A percentile compares a stretch with the other conserved stretches of the same genome.
Conservation (phyloP, 2,888 invertebrate genomes). For the Ferdinandea cuprea region DNA sequence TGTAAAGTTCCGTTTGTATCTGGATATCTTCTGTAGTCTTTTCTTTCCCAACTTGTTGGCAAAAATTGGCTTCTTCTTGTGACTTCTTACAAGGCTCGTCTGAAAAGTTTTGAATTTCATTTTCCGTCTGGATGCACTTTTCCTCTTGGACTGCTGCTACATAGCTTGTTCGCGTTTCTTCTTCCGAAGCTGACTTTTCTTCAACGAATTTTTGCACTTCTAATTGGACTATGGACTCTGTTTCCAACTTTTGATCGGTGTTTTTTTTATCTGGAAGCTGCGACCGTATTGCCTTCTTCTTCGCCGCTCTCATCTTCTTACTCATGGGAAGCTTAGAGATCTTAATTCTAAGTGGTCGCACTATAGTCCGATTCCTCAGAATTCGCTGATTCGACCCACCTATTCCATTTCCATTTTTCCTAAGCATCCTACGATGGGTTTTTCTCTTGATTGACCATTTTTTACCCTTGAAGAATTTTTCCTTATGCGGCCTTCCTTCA, state of each 20-base stretch:
- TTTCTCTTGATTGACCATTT: slow-evolving; percentile 30
- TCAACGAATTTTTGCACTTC: background rate
- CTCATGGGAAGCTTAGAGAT: slow-evolving; percentile 35
- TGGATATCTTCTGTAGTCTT: slow-evolving; percentile 75
- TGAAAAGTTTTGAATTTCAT: background rate
- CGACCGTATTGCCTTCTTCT: slow-evolving; percentile 10
- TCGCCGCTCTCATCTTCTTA: slow-evolving; percentile 25
- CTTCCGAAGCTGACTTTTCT: background rate
- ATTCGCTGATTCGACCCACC: slow-evolving; percentile 73
- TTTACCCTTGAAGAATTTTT: background rate
- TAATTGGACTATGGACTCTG: too few species aligned
- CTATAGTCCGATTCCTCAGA: slow-evolving; percentile 79
- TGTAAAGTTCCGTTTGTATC: slow-evolving; percentile 56
- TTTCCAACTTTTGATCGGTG: background rate
- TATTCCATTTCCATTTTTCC: slow-evolving; percentile 36
- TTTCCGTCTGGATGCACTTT: background rate
- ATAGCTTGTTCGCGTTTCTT: background rate
- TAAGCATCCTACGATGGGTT: slow-evolving; percentile 31
- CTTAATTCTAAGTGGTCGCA: slow-evolving; percentile 54
- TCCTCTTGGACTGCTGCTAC: background rate
- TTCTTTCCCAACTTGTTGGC: background rate
- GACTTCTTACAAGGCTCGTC: background rate
- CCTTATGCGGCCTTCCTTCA: background rate
- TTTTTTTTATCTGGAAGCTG: background rate
- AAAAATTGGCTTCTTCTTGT: slow-evolving; percentile 1